Evolutionary conservation across 92 coral and sea anemone genomes (phyloP).

Genomic region (Metridium senile): DNA sequence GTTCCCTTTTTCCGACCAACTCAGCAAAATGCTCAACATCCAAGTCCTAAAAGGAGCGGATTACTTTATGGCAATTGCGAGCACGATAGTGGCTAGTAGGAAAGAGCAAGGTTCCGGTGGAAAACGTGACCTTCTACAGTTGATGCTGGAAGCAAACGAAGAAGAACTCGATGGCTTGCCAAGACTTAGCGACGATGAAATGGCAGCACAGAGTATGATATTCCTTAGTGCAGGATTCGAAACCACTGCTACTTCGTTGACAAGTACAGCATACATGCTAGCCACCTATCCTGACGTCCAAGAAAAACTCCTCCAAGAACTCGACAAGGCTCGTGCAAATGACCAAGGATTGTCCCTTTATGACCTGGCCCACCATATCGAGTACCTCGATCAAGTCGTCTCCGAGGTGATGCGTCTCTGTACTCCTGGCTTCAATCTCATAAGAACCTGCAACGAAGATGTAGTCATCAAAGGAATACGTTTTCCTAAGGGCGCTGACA

Average conservation of each 20-base stretch:
- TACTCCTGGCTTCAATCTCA: conserved; percentile 63
- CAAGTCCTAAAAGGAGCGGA: conserved; percentile 31
- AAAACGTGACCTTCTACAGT: conserved; percentile 68
- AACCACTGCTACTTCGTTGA: conserved; percentile 66
- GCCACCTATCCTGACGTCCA: conserved; percentile 68
- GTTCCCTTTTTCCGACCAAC: conserved; percentile 59
- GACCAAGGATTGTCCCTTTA: conserved; percentile 38
- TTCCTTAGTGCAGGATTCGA: conserved; percentile 77
- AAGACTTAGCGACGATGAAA: conserved; percentile 64
- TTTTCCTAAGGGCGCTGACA: conserved; percentile 71
- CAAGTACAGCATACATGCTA: conserved; percentile 54
- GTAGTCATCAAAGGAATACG: conserved; percentile 67
- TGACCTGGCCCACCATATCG: conserved; percentile 62
- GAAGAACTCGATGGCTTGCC: conserved; percentile 30
- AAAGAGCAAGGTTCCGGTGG: conserved; percentile 39
- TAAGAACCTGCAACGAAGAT: conserved; percentile 75
- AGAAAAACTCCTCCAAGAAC: conserved; percentile 58
- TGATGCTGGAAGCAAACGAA: conserved; percentile 70
- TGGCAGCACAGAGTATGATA: conserved; percentile 67
- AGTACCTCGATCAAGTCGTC: conserved; percentile 73
- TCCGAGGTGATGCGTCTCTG: conserved; percentile 68
- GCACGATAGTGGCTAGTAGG: conserved; percentile 45
- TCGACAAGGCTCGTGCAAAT: conserved; percentile 46
- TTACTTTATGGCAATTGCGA: conserved; percentile 56
- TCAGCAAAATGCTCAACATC: conserved; percentile 36